phyloP scores from a whole-genome alignment of 2,888 invertebrate species.

The Catotricha subobsoleta region DNA sequence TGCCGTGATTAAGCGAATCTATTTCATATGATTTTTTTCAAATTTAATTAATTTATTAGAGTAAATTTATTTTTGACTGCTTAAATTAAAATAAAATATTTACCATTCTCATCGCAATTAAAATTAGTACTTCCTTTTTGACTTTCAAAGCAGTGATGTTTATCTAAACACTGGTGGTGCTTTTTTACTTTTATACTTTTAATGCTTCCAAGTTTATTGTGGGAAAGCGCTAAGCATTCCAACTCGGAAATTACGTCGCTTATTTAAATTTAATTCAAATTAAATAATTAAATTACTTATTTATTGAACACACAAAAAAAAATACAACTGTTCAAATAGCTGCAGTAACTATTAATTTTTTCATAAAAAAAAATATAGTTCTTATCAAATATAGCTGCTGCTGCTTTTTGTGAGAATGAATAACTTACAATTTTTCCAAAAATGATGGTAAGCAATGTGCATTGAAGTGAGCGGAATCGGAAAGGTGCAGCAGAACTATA shows the following conservation, averaged over 20 bases:
- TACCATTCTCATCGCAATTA: slow-evolving; percentile 7
- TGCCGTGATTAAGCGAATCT: slow-evolving; percentile 27
- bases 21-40: background rate
- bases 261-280: background rate
- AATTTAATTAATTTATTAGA: background rate
- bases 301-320: background rate
- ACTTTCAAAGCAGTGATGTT: slow-evolving; percentile 37
- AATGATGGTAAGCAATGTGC: slow-evolving; percentile 48
- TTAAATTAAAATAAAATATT: background rate
- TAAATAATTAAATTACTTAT: too few relatives aligned
- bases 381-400: background rate
- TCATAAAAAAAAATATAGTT: too few relatives aligned
- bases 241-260: slow-evolving; percentile 23
- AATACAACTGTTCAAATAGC: too few relatives aligned
- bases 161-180: slow-evolving; percentile 29
- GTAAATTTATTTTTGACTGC: background rate
- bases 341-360: too few relatives aligned
- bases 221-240: slow-evolving; percentile 43
- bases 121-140: slow-evolving; percentile 10
- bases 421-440: slow-evolving; percentile 33
- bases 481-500: slow-evolving; percentile 29
- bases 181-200: slow-evolving; percentile 10
- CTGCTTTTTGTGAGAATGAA: background rate
- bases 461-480: slow-evolving; percentile 37
- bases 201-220: slow-evolving; percentile 34